Percentiles rank a stretch among this genome's conserved stretches.
Evolutionary conservation across 2,797 vertebrate species (phyloP).

Genomic region (Threskiornis aethiopicus): DNA sequence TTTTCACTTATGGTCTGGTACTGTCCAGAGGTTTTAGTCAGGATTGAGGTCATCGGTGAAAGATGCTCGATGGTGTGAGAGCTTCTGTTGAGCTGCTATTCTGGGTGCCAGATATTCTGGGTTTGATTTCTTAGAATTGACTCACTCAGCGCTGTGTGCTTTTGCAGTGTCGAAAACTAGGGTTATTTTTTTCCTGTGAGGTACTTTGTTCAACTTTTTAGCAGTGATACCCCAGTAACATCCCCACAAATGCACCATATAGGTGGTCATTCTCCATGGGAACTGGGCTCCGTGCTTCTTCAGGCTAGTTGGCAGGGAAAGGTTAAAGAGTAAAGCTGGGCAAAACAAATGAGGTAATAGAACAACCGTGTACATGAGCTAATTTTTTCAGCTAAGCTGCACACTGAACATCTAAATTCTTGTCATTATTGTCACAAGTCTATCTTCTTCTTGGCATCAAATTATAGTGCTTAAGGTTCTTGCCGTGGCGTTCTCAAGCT

Average conservation of each 20-base stretch:
- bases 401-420: not conserved
- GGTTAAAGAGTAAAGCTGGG: not conserved
- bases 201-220: not conserved
- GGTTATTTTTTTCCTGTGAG: not conserved
- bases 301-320: not conserved
- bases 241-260: not conserved
- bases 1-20: not conserved
- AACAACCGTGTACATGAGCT: not conserved
- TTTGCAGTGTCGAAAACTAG: not conserved
- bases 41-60: not conserved
- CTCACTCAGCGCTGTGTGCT: rapidly evolving
- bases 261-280: not conserved
- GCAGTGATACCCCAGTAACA: not conserved
- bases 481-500: not conserved
- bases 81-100: not conserved
- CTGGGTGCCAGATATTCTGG: not conserved
- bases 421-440: not conserved
- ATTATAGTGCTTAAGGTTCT: not conserved
- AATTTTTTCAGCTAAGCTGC: not conserved
- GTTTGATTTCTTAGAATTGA: not conserved
- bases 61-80: not conserved
- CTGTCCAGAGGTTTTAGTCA: not conserved
- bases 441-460: not conserved
- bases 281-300: not conserved
- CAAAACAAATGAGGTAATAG: not conserved